Conservation (phyloP, 2,113 vertebrate species). For the Leuciscus idus region DNA sequence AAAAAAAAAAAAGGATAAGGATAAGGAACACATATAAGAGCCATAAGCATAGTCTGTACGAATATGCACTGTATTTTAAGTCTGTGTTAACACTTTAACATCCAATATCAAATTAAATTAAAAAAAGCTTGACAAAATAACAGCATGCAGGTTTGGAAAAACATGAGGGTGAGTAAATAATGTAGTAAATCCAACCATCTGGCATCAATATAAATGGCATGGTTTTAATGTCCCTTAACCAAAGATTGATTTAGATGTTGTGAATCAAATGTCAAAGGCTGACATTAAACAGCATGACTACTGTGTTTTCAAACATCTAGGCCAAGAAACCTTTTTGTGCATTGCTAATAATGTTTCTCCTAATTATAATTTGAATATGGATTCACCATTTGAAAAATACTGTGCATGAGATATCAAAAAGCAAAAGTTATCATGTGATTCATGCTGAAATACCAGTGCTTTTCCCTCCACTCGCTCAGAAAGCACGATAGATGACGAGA, state of each 20-base stretch:
- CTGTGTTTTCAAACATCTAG: constrained; percentile 12
- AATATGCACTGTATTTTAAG: too few species aligned
- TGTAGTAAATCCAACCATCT: too few species aligned
- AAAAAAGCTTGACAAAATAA: not conserved
- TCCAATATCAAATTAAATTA: not conserved
- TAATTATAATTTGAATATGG: not conserved
- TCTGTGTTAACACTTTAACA: not conserved
- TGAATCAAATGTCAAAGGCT: constrained; percentile 20
- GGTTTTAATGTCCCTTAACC: not conserved
- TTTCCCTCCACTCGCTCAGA: not conserved
- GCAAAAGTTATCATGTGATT: not conserved
- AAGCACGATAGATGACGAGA: not conserved
- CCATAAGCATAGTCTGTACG: too few species aligned
- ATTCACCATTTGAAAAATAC: not conserved
- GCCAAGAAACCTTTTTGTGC: not conserved
- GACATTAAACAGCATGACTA: constrained; percentile 11
- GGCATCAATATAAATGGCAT: not conserved
- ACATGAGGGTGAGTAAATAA: not conserved
- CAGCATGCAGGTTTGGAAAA: not conserved
- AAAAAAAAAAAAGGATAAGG: too few species aligned
- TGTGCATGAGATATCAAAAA: not conserved
- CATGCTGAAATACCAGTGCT: not conserved
- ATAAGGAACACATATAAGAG: too few species aligned
- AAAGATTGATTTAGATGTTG: not conserved
- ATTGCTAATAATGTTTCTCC: not conserved